These are phyloP conservation scores for Diphyllodes magnificus DNA, from an alignment of 2,113 vertebrate genomes.

Conservation along the genomic window DNA sequence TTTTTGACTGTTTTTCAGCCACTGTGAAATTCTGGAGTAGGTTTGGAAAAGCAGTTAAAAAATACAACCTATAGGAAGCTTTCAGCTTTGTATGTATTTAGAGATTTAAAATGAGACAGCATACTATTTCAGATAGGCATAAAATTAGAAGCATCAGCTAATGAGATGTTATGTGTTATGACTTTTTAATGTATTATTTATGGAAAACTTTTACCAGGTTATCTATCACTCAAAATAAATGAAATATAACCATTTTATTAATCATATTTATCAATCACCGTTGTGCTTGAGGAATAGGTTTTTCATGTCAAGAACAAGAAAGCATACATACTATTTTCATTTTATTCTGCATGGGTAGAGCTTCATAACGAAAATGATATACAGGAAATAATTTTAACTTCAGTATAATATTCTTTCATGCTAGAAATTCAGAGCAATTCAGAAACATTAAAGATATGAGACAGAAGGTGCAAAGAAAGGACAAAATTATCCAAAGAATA, in stretches of 20 bases:
- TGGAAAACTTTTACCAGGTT: slow-evolving; percentile 7
- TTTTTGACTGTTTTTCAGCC: neutral
- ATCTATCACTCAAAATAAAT: slow-evolving; percentile 35
- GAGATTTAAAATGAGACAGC: slow-evolving; percentile 7
- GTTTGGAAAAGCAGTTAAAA: neutral
- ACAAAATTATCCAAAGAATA: neutral
- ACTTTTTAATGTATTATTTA: slow-evolving; percentile 49
- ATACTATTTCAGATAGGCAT: neutral
- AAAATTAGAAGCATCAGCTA: slow-evolving; percentile 29
- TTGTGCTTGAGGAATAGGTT: neutral
- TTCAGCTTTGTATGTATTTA: neutral
- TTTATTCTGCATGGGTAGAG: slow-evolving; percentile 6
- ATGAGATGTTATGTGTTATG: slow-evolving; percentile 25
- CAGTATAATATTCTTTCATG: neutral
- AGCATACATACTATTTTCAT: neutral
- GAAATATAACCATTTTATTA: slow-evolving; percentile 38
- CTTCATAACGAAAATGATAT: neutral
- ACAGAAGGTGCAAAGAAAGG: neutral
- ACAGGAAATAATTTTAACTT: neutral
- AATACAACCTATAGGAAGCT: neutral
- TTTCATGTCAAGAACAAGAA: neutral
- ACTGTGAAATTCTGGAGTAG: neutral
- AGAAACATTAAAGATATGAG: neutral
- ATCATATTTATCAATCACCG: neutral
- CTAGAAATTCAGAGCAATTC: neutral